Percentiles rank a stretch among this genome's conserved stretches.
These are phyloP conservation scores for Orthonyx spaldingii DNA, from an alignment of 2,113 vertebrate genomes.

Conservation along the genomic window DNA sequence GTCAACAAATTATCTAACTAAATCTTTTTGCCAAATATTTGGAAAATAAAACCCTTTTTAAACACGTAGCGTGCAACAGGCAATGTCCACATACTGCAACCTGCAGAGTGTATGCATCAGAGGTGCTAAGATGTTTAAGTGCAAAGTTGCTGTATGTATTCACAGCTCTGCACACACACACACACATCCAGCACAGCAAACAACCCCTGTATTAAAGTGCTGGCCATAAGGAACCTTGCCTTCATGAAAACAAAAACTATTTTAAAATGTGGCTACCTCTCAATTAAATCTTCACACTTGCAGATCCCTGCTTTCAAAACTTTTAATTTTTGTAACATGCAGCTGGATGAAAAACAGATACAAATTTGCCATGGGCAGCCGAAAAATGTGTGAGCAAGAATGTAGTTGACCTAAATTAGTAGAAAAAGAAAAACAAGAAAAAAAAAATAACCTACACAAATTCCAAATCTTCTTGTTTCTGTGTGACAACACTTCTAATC, in stretches of 20 bases:
- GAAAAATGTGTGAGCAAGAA: neutral
- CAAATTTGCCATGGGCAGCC: neutral
- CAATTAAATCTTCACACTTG: neutral
- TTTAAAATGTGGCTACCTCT: neutral
- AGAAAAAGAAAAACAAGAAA: neutral
- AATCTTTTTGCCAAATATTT: neutral
- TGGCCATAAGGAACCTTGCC: neutral
- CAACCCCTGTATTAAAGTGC: neutral
- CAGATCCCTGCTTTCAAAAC: neutral
- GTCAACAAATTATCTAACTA: neutral
- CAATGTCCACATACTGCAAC: too few relatives aligned
- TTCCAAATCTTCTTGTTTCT: neutral
- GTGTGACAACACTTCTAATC: neutral
- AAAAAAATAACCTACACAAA: neutral
- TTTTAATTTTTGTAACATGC: neutral
- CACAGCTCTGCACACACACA: neutral
- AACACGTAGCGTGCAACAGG: fast-evolving
- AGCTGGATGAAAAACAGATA: neutral
- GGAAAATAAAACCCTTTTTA: neutral
- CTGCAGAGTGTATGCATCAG: neutral
- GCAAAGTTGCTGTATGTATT: neutral
- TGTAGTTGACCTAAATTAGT: neutral
- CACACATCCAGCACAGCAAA: fast-evolving
- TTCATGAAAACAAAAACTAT: neutral
- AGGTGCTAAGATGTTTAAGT: neutral